Percentiles rank a stretch among this genome's conserved stretches.
phyloP scores from a whole-genome alignment of 2,113 vertebrate species.

The Chionis minor region DNA sequence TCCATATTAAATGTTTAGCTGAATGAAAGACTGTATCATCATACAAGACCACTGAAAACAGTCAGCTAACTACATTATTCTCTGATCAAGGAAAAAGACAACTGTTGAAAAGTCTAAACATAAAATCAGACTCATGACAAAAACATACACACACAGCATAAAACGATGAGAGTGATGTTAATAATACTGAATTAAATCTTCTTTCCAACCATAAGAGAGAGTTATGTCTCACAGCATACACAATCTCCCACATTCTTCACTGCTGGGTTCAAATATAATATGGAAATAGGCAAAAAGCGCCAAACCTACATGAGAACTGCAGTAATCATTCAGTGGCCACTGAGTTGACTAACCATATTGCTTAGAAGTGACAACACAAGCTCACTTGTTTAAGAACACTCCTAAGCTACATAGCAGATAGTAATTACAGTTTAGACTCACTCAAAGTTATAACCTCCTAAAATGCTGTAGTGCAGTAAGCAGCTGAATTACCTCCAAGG shows the following conservation, averaged over 20 bases:
- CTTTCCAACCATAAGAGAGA: neutral
- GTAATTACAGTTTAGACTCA: neutral
- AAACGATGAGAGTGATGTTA: neutral
- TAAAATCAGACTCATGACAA: neutral
- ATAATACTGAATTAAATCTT: neutral
- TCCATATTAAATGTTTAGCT: neutral
- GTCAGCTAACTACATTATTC: neutral
- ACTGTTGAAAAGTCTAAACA: neutral
- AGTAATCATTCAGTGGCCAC: neutral
- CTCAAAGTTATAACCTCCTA: neutral
- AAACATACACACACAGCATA: neutral
- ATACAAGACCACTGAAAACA: neutral
- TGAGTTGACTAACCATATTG: neutral
- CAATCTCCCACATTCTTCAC: neutral
- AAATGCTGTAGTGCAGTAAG: neutral
- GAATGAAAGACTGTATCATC: neutral
- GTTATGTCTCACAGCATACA: neutral
- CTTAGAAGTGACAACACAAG: neutral
- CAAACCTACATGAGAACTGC: neutral
- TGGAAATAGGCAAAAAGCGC: neutral
- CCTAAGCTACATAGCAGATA: neutral
- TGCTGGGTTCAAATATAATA: neutral
- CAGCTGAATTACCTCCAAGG: neutral
- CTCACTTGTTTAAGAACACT: neutral
- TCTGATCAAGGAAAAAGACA: neutral